Evolutionary conservation across 2,888 invertebrate species (phyloP).

Genomic region (Desoria tigrina): DNA sequence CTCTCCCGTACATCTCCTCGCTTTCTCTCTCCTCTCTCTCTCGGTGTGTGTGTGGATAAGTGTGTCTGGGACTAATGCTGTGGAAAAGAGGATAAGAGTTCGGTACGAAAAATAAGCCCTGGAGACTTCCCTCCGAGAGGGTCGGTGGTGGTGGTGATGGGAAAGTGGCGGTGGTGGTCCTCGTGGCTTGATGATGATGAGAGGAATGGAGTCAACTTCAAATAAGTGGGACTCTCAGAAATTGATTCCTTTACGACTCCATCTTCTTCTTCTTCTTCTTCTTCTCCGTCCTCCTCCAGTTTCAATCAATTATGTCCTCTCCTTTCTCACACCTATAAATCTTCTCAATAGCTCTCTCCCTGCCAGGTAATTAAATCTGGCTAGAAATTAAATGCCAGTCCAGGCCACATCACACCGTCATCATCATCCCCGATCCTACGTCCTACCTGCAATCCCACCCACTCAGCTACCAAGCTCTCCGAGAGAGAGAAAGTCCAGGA

Average conservation of each 20-base stretch:
- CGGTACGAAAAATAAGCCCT: neutral
- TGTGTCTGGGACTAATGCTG: conserved; percentile 10
- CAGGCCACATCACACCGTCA: neutral
- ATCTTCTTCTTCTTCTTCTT: conserved; percentile 18
- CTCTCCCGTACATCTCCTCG: too few species aligned
- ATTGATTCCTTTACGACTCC: conserved; percentile 25
- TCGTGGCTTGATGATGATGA: conserved; percentile 8
- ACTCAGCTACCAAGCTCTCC: too few species aligned
- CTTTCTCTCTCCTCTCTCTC: too few species aligned
- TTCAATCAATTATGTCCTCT: conserved; percentile 32
- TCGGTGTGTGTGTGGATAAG: too few species aligned
- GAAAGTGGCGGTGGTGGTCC: too few species aligned
- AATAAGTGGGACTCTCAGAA: conserved; percentile 22
- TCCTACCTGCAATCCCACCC: neutral
- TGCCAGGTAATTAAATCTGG: conserved; percentile 40
- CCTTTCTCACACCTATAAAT: conserved; percentile 29
- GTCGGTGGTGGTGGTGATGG: too few species aligned
- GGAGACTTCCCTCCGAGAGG: conserved; percentile 3
- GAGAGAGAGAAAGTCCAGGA: too few species aligned
- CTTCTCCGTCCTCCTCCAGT: conserved; percentile 20
- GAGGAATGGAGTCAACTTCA: conserved; percentile 11
- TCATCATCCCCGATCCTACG: neutral
- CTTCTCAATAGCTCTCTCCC: conserved; percentile 30
- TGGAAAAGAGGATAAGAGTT: conserved; percentile 5
- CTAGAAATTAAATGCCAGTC: conserved; percentile 32